Evolutionary conservation across 2,888 invertebrate species (phyloP), one percentile per base, ranked within the genome.

Genomic region (Alentia gelatinosa): DNA sequence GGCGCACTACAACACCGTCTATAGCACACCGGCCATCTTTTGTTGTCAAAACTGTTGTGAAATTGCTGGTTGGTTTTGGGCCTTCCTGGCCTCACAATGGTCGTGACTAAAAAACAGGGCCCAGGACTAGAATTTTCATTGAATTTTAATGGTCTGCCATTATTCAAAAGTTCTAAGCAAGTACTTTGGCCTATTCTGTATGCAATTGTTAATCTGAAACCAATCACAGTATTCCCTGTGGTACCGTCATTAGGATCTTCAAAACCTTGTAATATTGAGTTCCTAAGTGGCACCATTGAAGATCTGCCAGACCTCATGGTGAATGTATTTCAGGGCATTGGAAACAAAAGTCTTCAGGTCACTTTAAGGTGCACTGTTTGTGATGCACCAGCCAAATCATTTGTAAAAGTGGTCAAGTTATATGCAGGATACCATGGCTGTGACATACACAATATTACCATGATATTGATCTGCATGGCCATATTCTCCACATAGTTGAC

Each of bases 381-480:
- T 91, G 92, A 92, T 91, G 91, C 92, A 0, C 91, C 92, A 23
- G 92, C 92, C 0, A 91, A 42, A 83, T 91, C 91, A 0, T 35
- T 92, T 35, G 92, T 92, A 0, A 91, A 92, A 39, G 37, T 35
- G 35, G 90, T 79, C 35, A 92, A 92, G 68, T 50, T 40, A 3
- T 90, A 88, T 79, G 89, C 91, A 12, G 92, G 92, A 7, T 92
- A 91, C 84, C 84, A 37, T 90, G 92, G 92, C 0, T 92, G 92
- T 90, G 92, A 92, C 40, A 90, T 79, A 30, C 91, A 91, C 40
- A 19, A n/a, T 12, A n/a, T n/a, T n/a, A n/a, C n/a, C n/a, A n/a
- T n/a, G n/a, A n/a, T n/a, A n/a, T n/a, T n/a, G n/a, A n/a, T n/a
- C n/a, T n/a, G n/a, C n/a, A n/a, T n/a, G n/a, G n/a, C n/a, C n/a